A percentile compares a stretch with the other conserved stretches of the same genome.
These are phyloP conservation scores for Galeruca laticollis DNA, from an alignment of 2,888 invertebrate species.

Conservation along the genomic window DNA sequence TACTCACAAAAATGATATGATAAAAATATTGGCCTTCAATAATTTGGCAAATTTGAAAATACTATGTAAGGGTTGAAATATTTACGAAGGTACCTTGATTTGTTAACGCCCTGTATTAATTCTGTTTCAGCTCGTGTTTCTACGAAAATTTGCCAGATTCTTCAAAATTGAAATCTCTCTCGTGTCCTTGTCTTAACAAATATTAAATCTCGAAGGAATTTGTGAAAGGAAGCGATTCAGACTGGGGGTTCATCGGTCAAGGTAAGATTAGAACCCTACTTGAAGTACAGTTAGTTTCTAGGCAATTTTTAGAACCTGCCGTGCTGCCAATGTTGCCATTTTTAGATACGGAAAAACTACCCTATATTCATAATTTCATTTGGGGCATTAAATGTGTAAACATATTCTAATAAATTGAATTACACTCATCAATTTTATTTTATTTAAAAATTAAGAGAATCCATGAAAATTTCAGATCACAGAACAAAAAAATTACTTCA, in stretches of 20 bases:
- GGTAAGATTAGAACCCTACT: constrained; percentile 47
- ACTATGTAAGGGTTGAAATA: not conserved
- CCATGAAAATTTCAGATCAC: no score
- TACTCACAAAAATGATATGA: no score
- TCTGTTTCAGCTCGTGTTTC: no score
- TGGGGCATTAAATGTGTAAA: no score
- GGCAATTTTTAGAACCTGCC: constrained; percentile 17
- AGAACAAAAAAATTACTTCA: no score
- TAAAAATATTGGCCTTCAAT: no score
- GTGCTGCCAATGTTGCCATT: constrained; percentile 18
- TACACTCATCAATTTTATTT: no score
- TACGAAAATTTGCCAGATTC: not conserved
- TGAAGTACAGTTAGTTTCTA: constrained; percentile 34
- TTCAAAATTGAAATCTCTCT: not conserved
- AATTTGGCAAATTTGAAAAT: no score
- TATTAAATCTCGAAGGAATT: constrained; percentile 45
- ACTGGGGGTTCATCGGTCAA: constrained; percentile 60
- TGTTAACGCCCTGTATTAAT: not conserved
- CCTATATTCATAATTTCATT: not conserved
- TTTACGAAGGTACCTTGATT: not conserved
- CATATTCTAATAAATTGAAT: no score
- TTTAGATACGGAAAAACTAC: not conserved
- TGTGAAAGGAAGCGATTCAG: constrained; percentile 57
- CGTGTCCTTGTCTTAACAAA: constrained; percentile 1
- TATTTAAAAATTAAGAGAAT: no score